Evolutionary conservation across 2,888 invertebrate species (phyloP), one percentile per base, ranked within the genome.

Genomic region (Drosophila flavopinicola): DNA sequence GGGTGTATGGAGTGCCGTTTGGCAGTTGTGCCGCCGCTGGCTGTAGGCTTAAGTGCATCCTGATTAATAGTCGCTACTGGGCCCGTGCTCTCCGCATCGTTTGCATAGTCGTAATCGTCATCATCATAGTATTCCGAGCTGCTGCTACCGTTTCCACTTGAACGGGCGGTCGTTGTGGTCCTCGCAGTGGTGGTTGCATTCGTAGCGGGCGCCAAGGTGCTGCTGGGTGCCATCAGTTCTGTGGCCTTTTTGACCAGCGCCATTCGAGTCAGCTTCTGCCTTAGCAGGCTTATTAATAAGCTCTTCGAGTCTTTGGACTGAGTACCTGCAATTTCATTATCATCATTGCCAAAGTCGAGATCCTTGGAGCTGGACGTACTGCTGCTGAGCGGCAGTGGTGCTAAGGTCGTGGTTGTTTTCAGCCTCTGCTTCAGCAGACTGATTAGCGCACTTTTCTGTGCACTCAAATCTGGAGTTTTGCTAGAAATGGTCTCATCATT

Each of bases 1-100:
- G 58, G 70, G 15, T 48, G 51, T 39, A 61, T 41, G 11, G 75
- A 63, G 49, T 75, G 75, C 15, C 76, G 54, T 15, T 76, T 76
- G 39, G 53, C 32, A 6, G 56, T 58, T 24, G 47, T 51, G 29
- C 63, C 29, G 33, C 37, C 24, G 25, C 23, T 30, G 10, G 20
- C 15, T 37, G 30, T 9, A 20, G 64, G 11, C 7, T 29, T 63
- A 11, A 48, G 17, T 11, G 52, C 23, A 51, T 45, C 59, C 61
- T 67, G 70, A 68, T 67, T 83, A 69, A 78, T 78, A 41, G 25
- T 23, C 37, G 60, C 61, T 41, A 29, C 75, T 41, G 52, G 41
- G 17, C 7, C 44, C 7, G 25, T 38, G 39, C 45, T 53, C 47
- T 58, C 61, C 11, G 37, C 60, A 42, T 76, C 66, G 33, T 58